Conservation (phyloP, 2,113 vertebrate genomes). For the Notothenia rossii region DNA sequence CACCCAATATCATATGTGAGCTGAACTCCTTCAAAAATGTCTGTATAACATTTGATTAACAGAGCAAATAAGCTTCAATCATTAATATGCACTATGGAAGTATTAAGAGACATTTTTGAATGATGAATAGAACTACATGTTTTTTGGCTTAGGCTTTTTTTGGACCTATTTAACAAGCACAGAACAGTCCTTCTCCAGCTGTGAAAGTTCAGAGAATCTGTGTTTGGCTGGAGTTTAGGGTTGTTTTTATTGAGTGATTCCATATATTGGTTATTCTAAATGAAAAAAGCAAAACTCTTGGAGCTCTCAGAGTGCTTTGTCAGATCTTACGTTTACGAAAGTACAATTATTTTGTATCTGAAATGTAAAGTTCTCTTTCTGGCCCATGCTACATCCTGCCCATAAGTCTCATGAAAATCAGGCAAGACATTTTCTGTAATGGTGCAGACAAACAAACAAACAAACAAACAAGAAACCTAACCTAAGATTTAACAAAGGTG, state of each 20-base stretch:
- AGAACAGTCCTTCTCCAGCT: neutral
- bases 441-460: too few relatives aligned
- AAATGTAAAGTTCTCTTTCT: too few relatives aligned
- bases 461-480: too few relatives aligned
- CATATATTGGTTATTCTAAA: neutral
- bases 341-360: too few relatives aligned
- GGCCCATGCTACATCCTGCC: too few relatives aligned
- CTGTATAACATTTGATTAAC: neutral
- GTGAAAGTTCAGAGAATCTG: neutral
- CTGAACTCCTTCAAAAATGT: neutral
- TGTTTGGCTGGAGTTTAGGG: neutral
- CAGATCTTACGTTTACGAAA: too few relatives aligned
- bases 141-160: neutral
- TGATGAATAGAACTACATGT: too few relatives aligned
- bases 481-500: neutral
- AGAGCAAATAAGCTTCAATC: neutral
- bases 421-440: too few relatives aligned
- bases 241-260: neutral
- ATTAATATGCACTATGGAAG: neutral
- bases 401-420: too few relatives aligned
- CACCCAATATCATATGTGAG: neutral
- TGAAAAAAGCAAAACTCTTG: too few relatives aligned
- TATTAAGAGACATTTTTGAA: neutral
- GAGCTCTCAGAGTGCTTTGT: too few relatives aligned
- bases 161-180: neutral